Conservation (phyloP, 1,140 invertebrate genomes). For the Arctopsyche grandis region DNA sequence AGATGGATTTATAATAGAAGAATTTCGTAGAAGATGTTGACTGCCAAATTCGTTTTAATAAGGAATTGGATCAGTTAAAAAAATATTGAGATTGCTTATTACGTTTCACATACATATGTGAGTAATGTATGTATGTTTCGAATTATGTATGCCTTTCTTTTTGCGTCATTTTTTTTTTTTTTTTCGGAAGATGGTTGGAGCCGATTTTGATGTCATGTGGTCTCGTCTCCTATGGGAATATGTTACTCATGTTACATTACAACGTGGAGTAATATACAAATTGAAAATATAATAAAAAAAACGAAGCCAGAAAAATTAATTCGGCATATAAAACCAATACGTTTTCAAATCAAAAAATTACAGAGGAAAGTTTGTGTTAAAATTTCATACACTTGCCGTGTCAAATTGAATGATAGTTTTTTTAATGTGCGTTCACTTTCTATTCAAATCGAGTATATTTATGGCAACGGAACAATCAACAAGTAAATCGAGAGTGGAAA, state of each 20-base stretch:
- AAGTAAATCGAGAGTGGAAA: not conserved
- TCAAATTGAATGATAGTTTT: not conserved
- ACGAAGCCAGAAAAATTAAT: too few relatives aligned
- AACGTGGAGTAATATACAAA: too few relatives aligned
- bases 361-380: too few relatives aligned
- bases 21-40: too few relatives aligned
- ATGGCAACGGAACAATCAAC: slow-evolving; percentile 10
- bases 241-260: too few relatives aligned
- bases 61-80: too few relatives aligned
- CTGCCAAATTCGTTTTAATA: too few relatives aligned
- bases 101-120: not conserved
- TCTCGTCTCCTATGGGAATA: not conserved
- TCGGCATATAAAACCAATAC: too few relatives aligned
- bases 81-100: not conserved
- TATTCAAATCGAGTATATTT: slow-evolving; percentile 1
- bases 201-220: not conserved
- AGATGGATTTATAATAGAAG: too few relatives aligned
- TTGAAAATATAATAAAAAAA: too few relatives aligned
- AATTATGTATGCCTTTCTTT: slow-evolving; percentile 9
- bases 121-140: slow-evolving; percentile 5
- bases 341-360: too few relatives aligned
- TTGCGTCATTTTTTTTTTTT: not conserved
- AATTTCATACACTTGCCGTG: too few relatives aligned
- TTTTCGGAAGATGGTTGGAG: not conserved
- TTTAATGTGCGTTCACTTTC: not conserved